Percentiles rank a stretch among this genome's conserved stretches.
These are phyloP conservation scores for Tangara arthus DNA, from an alignment of 2,797 vertebrate species.

Conservation along the genomic window DNA sequence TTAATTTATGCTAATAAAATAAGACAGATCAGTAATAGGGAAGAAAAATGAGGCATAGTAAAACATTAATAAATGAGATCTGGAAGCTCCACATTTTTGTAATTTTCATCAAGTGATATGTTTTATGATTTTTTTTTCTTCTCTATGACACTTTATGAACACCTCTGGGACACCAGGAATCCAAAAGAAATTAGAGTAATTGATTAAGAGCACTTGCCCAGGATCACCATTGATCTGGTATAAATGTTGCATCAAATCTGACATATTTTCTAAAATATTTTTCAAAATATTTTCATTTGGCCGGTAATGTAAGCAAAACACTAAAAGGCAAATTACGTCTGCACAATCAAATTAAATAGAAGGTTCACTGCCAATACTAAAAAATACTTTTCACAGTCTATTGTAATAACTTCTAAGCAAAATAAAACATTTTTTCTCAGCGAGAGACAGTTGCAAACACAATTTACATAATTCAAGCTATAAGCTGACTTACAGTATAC, in stretches of 20 bases:
- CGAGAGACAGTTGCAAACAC: not conserved
- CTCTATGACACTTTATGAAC: not conserved
- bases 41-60: not conserved
- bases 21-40: constrained; percentile 4
- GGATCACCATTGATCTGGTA: not conserved
- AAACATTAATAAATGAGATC: not conserved
- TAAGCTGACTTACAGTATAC: not conserved
- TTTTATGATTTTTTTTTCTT: not conserved
- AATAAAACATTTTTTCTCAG: not conserved
- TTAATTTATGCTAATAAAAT: constrained; percentile 59
- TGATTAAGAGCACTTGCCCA: not conserved
- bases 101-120: not conserved
- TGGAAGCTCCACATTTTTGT: not conserved
- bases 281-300: not conserved
- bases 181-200: not conserved
- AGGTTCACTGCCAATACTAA: not conserved
- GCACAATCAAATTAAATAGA: not conserved
- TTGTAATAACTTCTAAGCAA: not conserved
- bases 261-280: not conserved
- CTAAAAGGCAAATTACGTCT: not conserved
- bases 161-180: not conserved
- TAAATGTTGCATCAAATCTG: not conserved
- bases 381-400: not conserved
- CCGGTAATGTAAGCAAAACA: not conserved
- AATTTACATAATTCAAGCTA: not conserved